Evolutionary conservation across 2,888 invertebrate genomes (phyloP), one percentile per base, ranked within the genome.

Genomic region (Malthinus seriepunctatus): DNA sequence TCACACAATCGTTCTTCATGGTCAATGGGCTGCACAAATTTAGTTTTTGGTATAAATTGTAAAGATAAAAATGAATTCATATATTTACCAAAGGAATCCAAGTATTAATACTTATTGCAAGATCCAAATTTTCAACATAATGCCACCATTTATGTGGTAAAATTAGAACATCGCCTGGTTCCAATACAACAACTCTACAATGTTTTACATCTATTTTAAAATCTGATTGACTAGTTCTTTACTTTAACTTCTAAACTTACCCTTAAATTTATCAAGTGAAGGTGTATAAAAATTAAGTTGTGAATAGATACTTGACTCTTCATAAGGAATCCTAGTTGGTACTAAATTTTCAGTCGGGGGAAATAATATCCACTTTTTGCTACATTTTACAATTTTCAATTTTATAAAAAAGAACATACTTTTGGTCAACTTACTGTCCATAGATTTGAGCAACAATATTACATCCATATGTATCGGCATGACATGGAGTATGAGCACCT

Each of bases 121-220:
- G 76, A 3, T 83, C 80, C 81, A 93, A 90, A 74, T 95, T 95
- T 78, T 94, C 92, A 0, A 97, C 97, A 80, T 91, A 96, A 80
- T 97, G 97, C 97, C 97, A 98, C 97, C 97, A 98, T 60, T 91
- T 90, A 60, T 86, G 84, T 0, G 97, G 97, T 6, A 98, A 90
- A 70, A 91, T 85, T 33, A 98, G 80, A 0, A 94, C 90, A 78
- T 97, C 93, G 0, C 95, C 95, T 8, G 94, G 89, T 44, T 87
- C 81, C 48, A 97, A 78, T 51, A 85, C 84, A 32, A 94, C 84
- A 62, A 86, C 71, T 63, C 69, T 71, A 48, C 73, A 74, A 55
- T 70, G 66, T 74, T 60, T 23, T 23, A 23, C 5, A 23, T 23
- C 23, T 23, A 5, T 23, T 23, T 23, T 23, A 23, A 23, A 23